phyloP scores from a whole-genome alignment of 2,888 invertebrate genomes.

The Pyrgus malvae region DNA sequence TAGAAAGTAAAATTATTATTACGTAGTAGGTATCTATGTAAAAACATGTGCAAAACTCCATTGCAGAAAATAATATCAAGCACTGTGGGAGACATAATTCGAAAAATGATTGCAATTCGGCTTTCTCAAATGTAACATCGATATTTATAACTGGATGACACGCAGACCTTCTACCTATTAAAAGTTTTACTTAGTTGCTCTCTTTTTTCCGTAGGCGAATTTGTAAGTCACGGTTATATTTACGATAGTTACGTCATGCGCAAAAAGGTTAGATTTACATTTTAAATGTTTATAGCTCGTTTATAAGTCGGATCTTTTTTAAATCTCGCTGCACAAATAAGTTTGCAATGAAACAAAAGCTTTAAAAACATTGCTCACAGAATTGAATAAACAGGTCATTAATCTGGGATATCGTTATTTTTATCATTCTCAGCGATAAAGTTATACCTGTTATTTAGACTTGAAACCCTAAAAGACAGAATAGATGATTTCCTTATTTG shows the following conservation, averaged over 20 bases:
- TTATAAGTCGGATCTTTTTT: no score
- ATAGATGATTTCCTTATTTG: no score
- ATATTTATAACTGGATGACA: background rate
- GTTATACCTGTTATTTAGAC: no score
- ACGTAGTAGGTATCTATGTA: no score
- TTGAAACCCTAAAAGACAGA: no score
- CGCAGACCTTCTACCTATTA: background rate
- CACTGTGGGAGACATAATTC: conserved; percentile 4
- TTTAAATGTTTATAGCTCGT: background rate
- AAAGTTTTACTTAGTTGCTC: background rate
- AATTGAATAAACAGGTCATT: no score
- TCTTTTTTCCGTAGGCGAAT: background rate
- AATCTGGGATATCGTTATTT: no score
- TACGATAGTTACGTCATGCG: conserved; percentile 17
- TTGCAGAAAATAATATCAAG: conserved; percentile 12
- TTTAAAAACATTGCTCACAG: no score
- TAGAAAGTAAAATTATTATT: no score
- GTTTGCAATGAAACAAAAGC: no score
- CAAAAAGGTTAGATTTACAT: conserved; percentile 1
- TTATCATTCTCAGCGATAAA: no score
- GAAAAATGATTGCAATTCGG: no score
- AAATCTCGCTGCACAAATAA: background rate
- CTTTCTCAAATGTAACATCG: background rate
- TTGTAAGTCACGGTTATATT: conserved; percentile 15
- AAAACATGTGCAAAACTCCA: background rate